Conservation (phyloP, 2,113 vertebrate genomes). For the Aptenodytes patagonicus region DNA sequence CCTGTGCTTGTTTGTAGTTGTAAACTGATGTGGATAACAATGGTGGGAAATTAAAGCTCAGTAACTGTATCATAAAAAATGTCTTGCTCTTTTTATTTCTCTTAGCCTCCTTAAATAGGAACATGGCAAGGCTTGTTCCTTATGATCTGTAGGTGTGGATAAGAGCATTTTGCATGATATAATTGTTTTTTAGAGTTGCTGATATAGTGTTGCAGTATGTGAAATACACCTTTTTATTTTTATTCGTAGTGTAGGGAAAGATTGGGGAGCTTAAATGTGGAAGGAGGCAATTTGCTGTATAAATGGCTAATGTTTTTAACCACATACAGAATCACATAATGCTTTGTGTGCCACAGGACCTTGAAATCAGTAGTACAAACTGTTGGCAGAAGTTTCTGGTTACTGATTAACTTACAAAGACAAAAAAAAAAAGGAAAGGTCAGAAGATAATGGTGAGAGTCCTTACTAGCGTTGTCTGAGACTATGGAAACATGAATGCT, state of each 20-base stretch:
- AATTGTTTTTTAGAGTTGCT: not conserved
- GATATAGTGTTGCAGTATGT: not conserved
- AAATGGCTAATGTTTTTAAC: not conserved
- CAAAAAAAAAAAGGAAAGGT: not conserved
- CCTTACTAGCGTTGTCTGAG: not conserved
- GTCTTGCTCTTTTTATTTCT: not conserved
- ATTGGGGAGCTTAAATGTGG: not conserved
- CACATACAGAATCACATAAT: rapidly evolving
- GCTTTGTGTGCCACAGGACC: not conserved
- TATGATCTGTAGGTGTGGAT: not conserved
- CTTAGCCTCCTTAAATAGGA: not conserved
- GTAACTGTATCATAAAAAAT: conserved; percentile 5
- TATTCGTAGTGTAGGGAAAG: rapidly evolving
- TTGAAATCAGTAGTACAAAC: not conserved
- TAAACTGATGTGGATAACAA: not conserved
- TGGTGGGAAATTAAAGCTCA: not conserved
- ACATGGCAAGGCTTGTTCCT: not conserved
- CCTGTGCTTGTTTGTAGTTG: not conserved
- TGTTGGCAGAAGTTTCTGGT: not conserved
- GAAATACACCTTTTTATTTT: not conserved
- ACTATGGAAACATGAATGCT: not conserved
- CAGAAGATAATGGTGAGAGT: not conserved
- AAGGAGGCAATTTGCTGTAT: not conserved
- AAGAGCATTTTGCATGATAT: not conserved
- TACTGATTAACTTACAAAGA: not conserved